These are phyloP conservation scores for Lampropteryx suffumata DNA, from an alignment of 2,888 invertebrate genomes.

Conservation along the genomic window DNA sequence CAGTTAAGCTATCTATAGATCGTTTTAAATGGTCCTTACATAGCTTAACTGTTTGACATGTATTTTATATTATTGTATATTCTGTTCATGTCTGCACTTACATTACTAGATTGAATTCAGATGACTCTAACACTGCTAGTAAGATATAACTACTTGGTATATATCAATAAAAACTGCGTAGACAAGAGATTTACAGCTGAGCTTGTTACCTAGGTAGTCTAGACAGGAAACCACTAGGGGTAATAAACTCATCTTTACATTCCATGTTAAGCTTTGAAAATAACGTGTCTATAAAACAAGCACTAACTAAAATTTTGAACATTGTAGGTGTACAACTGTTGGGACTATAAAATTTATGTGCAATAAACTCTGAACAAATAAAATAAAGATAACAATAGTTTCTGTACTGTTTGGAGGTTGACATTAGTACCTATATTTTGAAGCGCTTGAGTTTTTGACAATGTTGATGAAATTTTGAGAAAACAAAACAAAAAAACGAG, in stretches of 20 bases:
- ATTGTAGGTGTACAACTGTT: constrained; percentile 2
- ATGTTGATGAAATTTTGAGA: too few relatives aligned
- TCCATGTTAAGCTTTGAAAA: background rate
- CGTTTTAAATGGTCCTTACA: too few relatives aligned
- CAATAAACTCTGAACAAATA: background rate
- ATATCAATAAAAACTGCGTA: background rate
- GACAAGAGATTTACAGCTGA: background rate
- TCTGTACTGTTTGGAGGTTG: too few relatives aligned
- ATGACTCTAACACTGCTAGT: too few relatives aligned
- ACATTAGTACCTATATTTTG: too few relatives aligned
- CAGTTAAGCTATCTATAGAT: too few relatives aligned
- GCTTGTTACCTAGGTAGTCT: background rate
- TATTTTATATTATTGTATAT: too few relatives aligned
- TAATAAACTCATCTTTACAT: background rate
- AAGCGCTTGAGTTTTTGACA: too few relatives aligned
- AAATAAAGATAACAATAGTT: background rate
- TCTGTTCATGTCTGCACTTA: too few relatives aligned
- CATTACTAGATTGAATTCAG: too few relatives aligned
- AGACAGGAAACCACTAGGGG: constrained; percentile 2
- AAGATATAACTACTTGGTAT: background rate
- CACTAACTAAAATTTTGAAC: constrained; percentile 3
- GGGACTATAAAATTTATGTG: constrained; percentile 1
- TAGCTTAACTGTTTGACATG: too few relatives aligned
- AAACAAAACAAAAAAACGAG: too few relatives aligned
- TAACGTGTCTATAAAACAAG: constrained; percentile 6